Percentiles rank a stretch among this genome's conserved stretches.
These are phyloP conservation scores for Lithobates sylvaticus DNA, from an alignment of 2,797 vertebrate species.

Conservation along the genomic window DNA sequence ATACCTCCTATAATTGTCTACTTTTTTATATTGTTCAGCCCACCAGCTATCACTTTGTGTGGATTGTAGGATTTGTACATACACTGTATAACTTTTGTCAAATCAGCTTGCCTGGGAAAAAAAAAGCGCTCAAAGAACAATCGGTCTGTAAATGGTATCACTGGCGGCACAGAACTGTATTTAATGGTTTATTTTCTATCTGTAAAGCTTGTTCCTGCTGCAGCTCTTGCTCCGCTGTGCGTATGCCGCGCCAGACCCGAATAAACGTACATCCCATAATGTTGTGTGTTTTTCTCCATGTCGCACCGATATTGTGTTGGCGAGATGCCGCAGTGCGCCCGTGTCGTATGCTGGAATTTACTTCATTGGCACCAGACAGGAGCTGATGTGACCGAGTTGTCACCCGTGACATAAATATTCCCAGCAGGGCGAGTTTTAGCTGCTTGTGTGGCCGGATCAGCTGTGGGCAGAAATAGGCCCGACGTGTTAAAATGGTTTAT, in stretches of 20 bases:
- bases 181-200: not conserved
- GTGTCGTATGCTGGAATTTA: not conserved
- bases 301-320: not conserved
- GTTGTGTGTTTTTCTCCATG: not conserved
- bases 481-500: slow-evolving; percentile 19
- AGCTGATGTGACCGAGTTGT: slow-evolving; percentile 7
- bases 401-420: slow-evolving; percentile 13
- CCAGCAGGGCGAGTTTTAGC: slow-evolving; percentile 7
- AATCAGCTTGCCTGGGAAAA: too few relatives aligned
- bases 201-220: not conserved
- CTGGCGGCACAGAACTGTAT: too few relatives aligned
- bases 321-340: not conserved
- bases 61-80: too few relatives aligned
- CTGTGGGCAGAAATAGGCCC: slow-evolving; percentile 3
- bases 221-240: not conserved
- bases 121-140: too few relatives aligned
- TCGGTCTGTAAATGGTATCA: too few relatives aligned
- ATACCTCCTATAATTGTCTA: too few relatives aligned
- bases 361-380: slow-evolving; percentile 16
- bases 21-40: too few relatives aligned
- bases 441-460: slow-evolving; percentile 43
- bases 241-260: not conserved
- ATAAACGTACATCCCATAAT: not conserved
- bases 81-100: too few relatives aligned
- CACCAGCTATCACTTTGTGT: too few relatives aligned